Percentiles rank a stretch among this genome's conserved stretches.
Conservation (phyloP, 1,140 invertebrate genomes). For the Matsumurasca onukii region DNA sequence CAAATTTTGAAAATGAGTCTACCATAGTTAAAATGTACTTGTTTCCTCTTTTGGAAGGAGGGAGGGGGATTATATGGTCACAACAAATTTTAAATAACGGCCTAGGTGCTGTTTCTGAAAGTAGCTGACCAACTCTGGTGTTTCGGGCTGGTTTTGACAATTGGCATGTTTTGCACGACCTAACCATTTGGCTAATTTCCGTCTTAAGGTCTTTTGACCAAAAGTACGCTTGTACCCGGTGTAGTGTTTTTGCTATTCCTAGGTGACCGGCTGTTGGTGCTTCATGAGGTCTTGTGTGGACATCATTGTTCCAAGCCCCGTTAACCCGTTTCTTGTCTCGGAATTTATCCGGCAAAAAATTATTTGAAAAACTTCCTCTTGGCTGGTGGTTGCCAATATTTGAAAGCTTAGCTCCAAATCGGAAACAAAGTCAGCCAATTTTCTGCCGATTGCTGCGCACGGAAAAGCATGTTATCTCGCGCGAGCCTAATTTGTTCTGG, state of each 20-base stretch:
- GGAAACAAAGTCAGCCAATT: not conserved
- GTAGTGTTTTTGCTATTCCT: not conserved
- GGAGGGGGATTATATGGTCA: not conserved
- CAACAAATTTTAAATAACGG: not conserved
- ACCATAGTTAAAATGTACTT: conserved; percentile 3
- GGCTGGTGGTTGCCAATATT: not conserved
- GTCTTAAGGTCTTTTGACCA: not conserved
- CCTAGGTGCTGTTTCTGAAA: not conserved
- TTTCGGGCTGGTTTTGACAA: not conserved
- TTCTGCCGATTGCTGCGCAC: not conserved
- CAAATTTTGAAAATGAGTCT: conserved; percentile 7
- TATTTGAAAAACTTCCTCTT: not conserved
- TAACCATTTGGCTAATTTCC: not conserved
- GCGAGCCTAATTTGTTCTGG: not conserved
- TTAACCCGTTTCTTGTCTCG: not conserved
- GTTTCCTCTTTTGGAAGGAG: not conserved
- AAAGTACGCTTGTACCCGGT: not conserved
- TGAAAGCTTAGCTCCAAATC: not conserved
- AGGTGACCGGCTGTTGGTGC: not conserved
- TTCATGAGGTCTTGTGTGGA: conserved; percentile 2
- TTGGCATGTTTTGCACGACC: not conserved
- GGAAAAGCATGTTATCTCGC: not conserved
- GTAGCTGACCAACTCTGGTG: not conserved
- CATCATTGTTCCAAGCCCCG: not conserved
- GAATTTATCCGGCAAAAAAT: not conserved